Percentiles rank a stretch among this genome's conserved stretches.
These are phyloP conservation scores for Holothuria leucospilota DNA, from an alignment of 53 echinoderm and acorn worm species.

Conservation along the genomic window DNA sequence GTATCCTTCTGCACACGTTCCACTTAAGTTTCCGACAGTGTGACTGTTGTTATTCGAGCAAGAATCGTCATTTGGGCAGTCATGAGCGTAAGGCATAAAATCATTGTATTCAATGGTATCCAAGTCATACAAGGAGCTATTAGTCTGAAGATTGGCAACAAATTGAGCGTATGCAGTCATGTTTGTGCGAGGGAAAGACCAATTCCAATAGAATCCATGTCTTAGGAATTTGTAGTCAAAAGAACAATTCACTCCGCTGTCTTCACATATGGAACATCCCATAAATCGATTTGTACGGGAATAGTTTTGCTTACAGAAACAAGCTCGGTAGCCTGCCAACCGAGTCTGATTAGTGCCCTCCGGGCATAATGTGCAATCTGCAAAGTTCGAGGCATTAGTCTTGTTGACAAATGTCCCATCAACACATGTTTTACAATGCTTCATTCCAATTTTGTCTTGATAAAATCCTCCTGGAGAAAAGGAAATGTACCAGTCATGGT, in stretches of 20 bases:
- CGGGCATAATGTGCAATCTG: conserved; percentile 5
- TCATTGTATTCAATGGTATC: not conserved
- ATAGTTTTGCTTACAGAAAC: conserved; percentile 23
- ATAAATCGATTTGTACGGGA: conserved; percentile 2
- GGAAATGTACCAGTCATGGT: no score
- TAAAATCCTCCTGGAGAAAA: conserved; percentile 27
- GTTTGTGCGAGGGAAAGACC: conserved; percentile 22
- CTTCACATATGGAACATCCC: not conserved
- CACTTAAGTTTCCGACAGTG: not conserved
- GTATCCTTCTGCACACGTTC: not conserved
- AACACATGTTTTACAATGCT: not conserved
- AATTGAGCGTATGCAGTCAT: not conserved
- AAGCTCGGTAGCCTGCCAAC: conserved; percentile 19
- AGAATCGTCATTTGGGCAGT: not conserved
- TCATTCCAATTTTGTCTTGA: conserved; percentile 25
- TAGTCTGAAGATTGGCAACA: conserved; percentile 10
- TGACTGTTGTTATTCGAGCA: not conserved
- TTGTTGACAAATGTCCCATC: conserved; percentile 13
- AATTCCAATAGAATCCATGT: conserved; percentile 36
- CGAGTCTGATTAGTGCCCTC: not conserved
- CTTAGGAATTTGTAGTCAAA: not conserved
- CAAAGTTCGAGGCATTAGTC: not conserved
- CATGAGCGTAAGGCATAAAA: not conserved
- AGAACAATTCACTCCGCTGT: conserved; percentile 6
- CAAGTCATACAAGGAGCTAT: not conserved